These are phyloP conservation scores for Nipponacmea schrenckii DNA, from an alignment of 2,888 invertebrate genomes.

Conservation along the genomic window DNA sequence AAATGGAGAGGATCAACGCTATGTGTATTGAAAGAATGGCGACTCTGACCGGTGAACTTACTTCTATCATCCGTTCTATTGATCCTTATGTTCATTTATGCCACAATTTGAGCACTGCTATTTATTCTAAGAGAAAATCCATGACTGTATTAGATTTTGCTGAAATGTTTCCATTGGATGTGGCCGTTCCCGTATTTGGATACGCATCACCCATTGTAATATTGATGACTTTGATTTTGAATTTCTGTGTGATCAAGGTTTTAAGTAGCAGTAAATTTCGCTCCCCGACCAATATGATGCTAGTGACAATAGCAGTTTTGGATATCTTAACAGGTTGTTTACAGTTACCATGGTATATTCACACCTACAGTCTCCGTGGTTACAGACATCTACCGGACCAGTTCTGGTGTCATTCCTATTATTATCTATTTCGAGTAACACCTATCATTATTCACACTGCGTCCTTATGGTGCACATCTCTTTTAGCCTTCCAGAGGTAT, in stretches of 20 bases:
- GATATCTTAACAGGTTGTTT: constrained; percentile 17
- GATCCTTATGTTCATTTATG: background rate
- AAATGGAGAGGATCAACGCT: background rate
- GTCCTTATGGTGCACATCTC: constrained; percentile 21
- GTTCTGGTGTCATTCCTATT: constrained; percentile 19
- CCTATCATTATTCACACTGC: constrained; percentile 18
- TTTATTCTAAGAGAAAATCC: background rate
- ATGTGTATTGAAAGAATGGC: background rate
- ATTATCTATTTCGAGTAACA: constrained; percentile 13
- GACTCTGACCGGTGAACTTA: background rate
- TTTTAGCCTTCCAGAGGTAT: constrained; percentile 22
- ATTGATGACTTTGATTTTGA: constrained; percentile 19
- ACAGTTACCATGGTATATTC: constrained; percentile 16
- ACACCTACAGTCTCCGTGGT: constrained; percentile 13
- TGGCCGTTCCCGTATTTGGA: constrained; percentile 21
- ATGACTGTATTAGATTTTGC: constrained; percentile 9
- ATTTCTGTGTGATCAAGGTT: constrained; percentile 10
- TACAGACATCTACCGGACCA: constrained; percentile 13
- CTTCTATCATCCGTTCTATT: background rate
- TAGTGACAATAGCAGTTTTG: constrained; percentile 19
- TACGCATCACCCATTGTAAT: constrained; percentile 13
- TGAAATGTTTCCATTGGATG: constrained; percentile 6
- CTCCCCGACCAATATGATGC: constrained; percentile 19
- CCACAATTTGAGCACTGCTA: background rate
- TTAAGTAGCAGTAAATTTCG: constrained; percentile 5